Base-by-base conservation (phyloP, 1,140 invertebrate genomes). In the Orius insidiosus region DNA sequence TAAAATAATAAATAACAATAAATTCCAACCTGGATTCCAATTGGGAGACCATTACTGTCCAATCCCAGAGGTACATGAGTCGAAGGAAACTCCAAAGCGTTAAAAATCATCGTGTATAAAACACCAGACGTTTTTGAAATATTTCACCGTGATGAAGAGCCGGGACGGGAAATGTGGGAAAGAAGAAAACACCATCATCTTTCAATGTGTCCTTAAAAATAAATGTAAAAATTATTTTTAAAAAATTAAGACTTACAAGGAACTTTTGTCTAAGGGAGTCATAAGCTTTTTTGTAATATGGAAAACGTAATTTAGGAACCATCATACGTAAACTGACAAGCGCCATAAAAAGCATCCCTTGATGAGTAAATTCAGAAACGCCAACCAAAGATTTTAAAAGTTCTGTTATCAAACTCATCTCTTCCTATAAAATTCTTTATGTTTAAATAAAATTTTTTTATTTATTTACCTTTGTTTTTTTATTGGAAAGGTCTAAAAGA, bases 51-150 rank as follows among this genome's bases (percentile, higher is more conserved):
- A 10, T 72, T 39, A 16, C 55, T 58, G 50, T 69, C 66, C 1
- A 81, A 39, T 0, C 82, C 82, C 53, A 85, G 60, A 3, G 67
- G 84, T 44, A 82, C 72, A 53, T 81, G 73, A 2, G 80, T 82
- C 3, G 79, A 72, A 1, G 86, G 85, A 47, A 85, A 59, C 1
- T 75, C 75, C 1, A 87, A 60, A 1, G 77, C 63, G 65, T 89
- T 90, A 55, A 81, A 78, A 15, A 85, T 58, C 51, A 75, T 71
- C 2, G 72, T 72, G 61, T 85, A 88, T 10, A 71, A 60, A 34
- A 74, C 71, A 47, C 72, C 75, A 38, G 74, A 64, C 7, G 71
- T 61, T 8, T 68, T 69, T 36, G 73, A 41, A 73, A 58, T 15
- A 72, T 69, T 52, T 74, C 68, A 42, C 71, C 63, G 56, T 82